Base-by-base conservation (phyloP, 2,888 invertebrate species). In the Drosophila cyrtoloma region DNA sequence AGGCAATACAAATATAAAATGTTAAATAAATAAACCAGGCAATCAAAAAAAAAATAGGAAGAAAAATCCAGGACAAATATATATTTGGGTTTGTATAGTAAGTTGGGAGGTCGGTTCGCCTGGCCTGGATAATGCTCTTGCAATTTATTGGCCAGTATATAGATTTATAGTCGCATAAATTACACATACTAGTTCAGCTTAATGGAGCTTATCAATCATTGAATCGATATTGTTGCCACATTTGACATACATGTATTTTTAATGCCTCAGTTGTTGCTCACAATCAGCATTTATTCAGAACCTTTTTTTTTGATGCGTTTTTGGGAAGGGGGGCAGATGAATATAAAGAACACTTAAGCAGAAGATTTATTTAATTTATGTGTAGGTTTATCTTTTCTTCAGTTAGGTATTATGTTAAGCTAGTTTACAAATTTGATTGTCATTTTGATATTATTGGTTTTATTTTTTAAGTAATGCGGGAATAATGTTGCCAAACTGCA, bases 1-100 rank as follows among this genome's bases (percentile, higher is more conserved):
- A 90, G 82, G 72, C 82, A 84, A 79, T 68, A 84, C 77, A 86
- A 84, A 90, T 86, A 90, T 81, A 76, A 90, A 89, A 86, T 81
- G 81, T 81, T 89, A 89, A 84, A 86, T 89, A 90, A 90, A 90
- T 86, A 86, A 77, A 59, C 47, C 67, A 59, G 71, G 64, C 84
- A 74, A 79, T 73, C 73, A 69, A 72, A 61, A 61, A 55, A 37
- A 22, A 35, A 33, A 26, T 26, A 26, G 26, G 47, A 59, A 57
- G 50, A 52, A 60, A 53, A 33, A 37, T 22, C 22, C n/a, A 51
- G 10, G 10, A 33, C 1, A 42, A 55, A 35, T 9, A 19, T 16
- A 6, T 47, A 22, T 50, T 47, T 47, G 16, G 22, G 56, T 14
- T 53, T 35, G 32, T 9, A 28, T 7, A n/a, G 19, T n/a, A 19